Evolutionary conservation across 2,888 invertebrate species (phyloP), one percentile per base, ranked within the genome.

Genomic region (Eupithecia tripunctaria): DNA sequence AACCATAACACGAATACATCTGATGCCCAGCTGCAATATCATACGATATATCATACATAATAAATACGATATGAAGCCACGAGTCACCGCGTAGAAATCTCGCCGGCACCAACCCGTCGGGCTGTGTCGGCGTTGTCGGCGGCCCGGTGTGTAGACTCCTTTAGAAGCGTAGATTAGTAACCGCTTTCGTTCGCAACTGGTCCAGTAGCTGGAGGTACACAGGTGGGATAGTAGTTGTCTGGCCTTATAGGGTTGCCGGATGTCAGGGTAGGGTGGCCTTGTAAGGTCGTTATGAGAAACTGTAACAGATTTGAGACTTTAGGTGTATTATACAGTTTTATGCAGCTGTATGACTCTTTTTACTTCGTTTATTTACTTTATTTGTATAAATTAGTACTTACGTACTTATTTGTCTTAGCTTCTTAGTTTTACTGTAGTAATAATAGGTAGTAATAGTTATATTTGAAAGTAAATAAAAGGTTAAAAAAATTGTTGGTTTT

Each of bases 121-220:
- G 10, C 51, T 21, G 21, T 21, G 51, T 21, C n/a, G 21, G 5
- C n/a, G 1, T 0, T 4, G 25, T 25, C 56, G 25, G 21, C 56
- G 21, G n/a, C 25, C 14, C 7, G 3, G 25, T 56, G 56, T 56
- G 56, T 56, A 25, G 25, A 25, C 25, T 56, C 56, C 56, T 56
- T 56, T 14, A 56, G 10, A 56, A 51, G 56, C 56, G 29, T 60
- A 41, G 62, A 60, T 64, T 41, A 59, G 56, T 64, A 70, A 51
- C 63, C 51, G 72, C 74, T 72, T 73, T 72, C 72, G 68, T 76
- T 68, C 41, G 59, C 41, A 72, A 72, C 76, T 76, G 71, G 74
- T 73, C 68, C 72, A 64, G 68, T 71, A 64, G 56, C 41, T 27
- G 66, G 63, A 32, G 29, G n/a, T 60, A 36, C 63, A 36, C 63